Percentiles rank a stretch among this genome's conserved stretches.
Conservation (phyloP, 1,140 invertebrate genomes). For the Sinella curviseta region DNA sequence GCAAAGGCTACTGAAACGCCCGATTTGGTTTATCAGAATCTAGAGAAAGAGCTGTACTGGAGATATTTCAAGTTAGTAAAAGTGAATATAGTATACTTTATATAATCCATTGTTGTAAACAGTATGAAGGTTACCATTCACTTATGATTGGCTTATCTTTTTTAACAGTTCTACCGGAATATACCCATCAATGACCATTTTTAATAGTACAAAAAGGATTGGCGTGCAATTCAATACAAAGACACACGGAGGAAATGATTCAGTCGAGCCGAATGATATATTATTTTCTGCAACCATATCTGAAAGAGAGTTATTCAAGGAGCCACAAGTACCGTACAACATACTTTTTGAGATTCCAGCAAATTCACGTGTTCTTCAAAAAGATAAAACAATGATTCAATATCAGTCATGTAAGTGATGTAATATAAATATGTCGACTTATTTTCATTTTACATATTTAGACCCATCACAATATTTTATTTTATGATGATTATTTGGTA, state of each 20-base stretch:
- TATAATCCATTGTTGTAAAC: too few relatives aligned
- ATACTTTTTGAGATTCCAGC: background rate
- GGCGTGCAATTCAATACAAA: background rate
- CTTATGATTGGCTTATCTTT: background rate
- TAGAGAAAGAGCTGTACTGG: conserved; percentile 18
- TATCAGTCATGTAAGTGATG: conserved; percentile 12
- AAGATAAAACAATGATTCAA: background rate
- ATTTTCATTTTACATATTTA: background rate
- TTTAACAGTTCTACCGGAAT: background rate
- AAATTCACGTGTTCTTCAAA: background rate
- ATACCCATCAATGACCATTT: background rate
- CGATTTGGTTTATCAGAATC: conserved; percentile 9
- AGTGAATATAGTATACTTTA: too few relatives aligned
- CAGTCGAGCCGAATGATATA: too few relatives aligned
- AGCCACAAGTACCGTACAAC: background rate
- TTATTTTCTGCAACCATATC: too few relatives aligned
- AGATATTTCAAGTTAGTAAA: conserved; percentile 12
- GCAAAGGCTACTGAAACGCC: background rate
- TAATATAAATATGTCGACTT: background rate
- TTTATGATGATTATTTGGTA: background rate
- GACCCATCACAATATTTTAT: background rate
- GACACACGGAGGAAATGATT: too few relatives aligned
- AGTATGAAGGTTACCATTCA: too few relatives aligned
- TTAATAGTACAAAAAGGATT: background rate
- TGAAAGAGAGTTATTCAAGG: background rate